Evolutionary conservation across 37 sponge, comb jelly and placozoan species (phyloP).

Genomic region (Geodia barretti): DNA sequence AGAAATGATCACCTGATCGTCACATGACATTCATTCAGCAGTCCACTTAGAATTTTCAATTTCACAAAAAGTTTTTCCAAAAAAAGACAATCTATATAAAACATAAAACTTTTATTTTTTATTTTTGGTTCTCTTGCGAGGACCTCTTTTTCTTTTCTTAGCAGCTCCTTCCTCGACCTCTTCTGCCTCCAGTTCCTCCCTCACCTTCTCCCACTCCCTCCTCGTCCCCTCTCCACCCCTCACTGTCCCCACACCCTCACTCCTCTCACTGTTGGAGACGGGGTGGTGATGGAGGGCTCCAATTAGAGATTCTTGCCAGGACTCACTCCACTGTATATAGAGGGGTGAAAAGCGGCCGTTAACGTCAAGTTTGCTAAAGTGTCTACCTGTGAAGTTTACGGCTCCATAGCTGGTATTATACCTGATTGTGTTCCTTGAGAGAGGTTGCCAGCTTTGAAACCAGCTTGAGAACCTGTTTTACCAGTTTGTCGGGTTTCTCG

Average conservation of each 20-base stretch:
- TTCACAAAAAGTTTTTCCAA: not conserved
- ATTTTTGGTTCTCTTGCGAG: not conserved
- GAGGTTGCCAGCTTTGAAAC: not conserved
- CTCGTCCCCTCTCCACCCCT: not conserved
- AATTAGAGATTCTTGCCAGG: not conserved
- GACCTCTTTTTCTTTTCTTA: not conserved
- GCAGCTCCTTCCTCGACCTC: not conserved
- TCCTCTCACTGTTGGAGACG: too few relatives aligned
- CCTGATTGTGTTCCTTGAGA: not conserved
- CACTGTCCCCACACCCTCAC: not conserved
- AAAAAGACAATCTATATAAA: too few relatives aligned
- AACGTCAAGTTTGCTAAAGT: too few relatives aligned
- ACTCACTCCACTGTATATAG: not conserved
- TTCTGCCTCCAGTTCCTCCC: not conserved
- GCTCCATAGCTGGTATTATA: not conserved
- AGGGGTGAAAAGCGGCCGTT: too few relatives aligned
- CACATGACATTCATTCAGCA: not conserved
- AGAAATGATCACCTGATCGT: not conserved
- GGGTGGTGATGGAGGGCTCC: not conserved
- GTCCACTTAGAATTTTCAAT: too few relatives aligned
- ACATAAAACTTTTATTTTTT: not conserved
- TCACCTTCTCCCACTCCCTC: conserved; percentile 1
- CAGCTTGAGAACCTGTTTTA: not conserved
- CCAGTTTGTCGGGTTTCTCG: not conserved
- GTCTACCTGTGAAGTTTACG: too few relatives aligned